phyloP scores from a whole-genome alignment of 2,888 invertebrate species.

The Clanis bilineata region DNA sequence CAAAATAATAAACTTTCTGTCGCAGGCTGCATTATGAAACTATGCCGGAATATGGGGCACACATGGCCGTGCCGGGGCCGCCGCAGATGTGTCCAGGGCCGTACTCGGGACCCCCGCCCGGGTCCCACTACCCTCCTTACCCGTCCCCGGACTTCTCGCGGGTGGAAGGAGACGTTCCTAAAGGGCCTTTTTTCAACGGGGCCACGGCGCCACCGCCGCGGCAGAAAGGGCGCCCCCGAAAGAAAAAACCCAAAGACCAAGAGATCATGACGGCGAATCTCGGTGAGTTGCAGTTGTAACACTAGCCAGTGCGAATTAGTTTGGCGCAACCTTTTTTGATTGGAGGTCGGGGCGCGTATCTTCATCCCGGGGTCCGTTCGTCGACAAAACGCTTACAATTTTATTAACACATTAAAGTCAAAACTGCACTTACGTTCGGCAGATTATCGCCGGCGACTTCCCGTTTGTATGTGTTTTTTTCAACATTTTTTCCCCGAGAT shows the following conservation, averaged over 20 bases:
- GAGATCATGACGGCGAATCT: slow-evolving; percentile 93
- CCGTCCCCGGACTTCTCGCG: slow-evolving; percentile 82
- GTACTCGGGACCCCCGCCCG: slow-evolving; percentile 73
- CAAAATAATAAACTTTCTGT: slow-evolving; percentile 17
- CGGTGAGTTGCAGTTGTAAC: slow-evolving; percentile 82
- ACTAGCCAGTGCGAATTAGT: slow-evolving; percentile 25
- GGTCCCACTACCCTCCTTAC: slow-evolving; percentile 78
- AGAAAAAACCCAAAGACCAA: slow-evolving; percentile 95
- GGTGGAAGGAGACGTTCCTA: slow-evolving; percentile 74
- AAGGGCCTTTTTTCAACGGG: slow-evolving; percentile 83
- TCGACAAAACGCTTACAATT: slow-evolving; percentile 78
- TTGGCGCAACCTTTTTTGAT: not conserved
- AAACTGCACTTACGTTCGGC: slow-evolving; percentile 76
- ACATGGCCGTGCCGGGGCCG: slow-evolving; percentile 82
- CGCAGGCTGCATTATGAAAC: slow-evolving; percentile 77
- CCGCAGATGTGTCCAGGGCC: slow-evolving; percentile 81
- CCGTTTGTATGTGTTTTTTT: slow-evolving; percentile 65
- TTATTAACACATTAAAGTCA: slow-evolving; percentile 81
- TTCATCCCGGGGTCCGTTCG: slow-evolving; percentile 41
- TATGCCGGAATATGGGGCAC: slow-evolving; percentile 81
- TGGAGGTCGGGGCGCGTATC: not conserved
- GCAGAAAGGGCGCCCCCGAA: slow-evolving; percentile 96
- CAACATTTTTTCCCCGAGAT: slow-evolving; percentile 64
- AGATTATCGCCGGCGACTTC: slow-evolving; percentile 77
- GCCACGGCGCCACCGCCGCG: slow-evolving; percentile 85